phyloP scores from a whole-genome alignment of 2,113 vertebrate genomes.

The Erythrocercus mccallii region DNA sequence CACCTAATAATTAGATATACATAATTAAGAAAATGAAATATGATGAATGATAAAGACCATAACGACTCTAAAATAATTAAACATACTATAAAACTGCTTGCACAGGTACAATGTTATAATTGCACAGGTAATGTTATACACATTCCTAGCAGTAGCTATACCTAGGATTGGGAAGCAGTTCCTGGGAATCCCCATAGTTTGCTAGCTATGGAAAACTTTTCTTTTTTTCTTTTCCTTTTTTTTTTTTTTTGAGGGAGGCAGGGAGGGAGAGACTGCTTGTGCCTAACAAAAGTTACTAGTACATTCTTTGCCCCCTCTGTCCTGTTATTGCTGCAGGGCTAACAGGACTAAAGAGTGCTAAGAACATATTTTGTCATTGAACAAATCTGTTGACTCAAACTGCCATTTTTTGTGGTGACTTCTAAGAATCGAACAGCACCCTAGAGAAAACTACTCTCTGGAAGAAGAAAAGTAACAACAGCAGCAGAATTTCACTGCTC shows the following conservation, averaged over 20 bases:
- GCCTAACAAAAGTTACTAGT: neutral
- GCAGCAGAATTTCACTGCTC: neutral
- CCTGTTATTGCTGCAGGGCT: constrained; percentile 1
- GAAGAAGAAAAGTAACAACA: constrained; percentile 16
- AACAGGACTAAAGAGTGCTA: neutral
- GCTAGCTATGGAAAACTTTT: neutral
- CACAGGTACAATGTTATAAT: neutral
- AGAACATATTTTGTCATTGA: constrained; percentile 30
- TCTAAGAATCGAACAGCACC: neutral
- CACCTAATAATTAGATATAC: neutral
- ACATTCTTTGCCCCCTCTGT: neutral
- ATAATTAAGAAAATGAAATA: neutral
- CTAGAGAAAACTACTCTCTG: constrained; percentile 16
- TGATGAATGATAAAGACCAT: neutral
- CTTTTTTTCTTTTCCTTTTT: neutral
- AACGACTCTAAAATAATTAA: neutral
- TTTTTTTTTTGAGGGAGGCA: neutral
- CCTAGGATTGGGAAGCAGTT: neutral
- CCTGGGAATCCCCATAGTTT: neutral
- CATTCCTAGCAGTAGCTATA: neutral
- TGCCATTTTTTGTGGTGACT: neutral
- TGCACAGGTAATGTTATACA: neutral
- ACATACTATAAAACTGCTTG: neutral
- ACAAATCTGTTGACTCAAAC: constrained; percentile 38
- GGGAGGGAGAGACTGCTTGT: neutral